These are phyloP conservation scores for Campoletis raptor DNA, from an alignment of 2,888 invertebrate genomes.

Conservation along the genomic window DNA sequence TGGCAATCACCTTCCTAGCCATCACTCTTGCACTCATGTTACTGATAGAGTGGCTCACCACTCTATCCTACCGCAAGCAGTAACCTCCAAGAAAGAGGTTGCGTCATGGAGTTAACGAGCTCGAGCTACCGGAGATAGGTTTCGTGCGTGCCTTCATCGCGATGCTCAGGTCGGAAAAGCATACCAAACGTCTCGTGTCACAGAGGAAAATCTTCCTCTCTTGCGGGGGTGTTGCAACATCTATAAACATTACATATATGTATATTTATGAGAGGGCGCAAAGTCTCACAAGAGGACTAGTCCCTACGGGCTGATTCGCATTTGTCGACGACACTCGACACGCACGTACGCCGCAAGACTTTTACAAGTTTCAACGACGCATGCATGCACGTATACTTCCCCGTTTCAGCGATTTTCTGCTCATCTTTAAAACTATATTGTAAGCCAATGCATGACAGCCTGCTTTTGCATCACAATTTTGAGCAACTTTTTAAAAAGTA, in stretches of 20 bases:
- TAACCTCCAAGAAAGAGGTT: conserved; percentile 44
- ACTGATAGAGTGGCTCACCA: background rate
- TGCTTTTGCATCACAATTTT: background rate
- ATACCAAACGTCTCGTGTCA: conserved; percentile 6
- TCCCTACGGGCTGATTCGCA: conserved; percentile 66
- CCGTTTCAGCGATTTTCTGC: background rate
- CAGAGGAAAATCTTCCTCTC: conserved; percentile 33
- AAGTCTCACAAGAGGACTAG: conserved; percentile 31
- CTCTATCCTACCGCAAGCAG: background rate
- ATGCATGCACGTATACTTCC: conserved; percentile 23
- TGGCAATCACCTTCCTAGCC: background rate
- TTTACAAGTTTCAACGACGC: conserved; percentile 64
- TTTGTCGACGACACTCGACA: conserved; percentile 69
- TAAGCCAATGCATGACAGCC: background rate
- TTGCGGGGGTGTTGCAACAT: conserved; percentile 25
- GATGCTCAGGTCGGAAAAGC: conserved; percentile 9
- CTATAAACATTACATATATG: conserved; percentile 2
- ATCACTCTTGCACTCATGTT: background rate
- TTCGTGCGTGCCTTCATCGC: conserved; percentile 55
- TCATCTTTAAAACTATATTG: conserved; percentile 23
- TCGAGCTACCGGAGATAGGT: conserved; percentile 55
- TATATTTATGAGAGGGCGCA: background rate
- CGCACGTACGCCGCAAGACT: conserved; percentile 66
- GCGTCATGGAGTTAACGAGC: conserved; percentile 67
- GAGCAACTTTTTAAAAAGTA: background rate